These are phyloP conservation scores for Heliangelus exortis DNA, from an alignment of 2,797 vertebrate genomes.

Conservation along the genomic window DNA sequence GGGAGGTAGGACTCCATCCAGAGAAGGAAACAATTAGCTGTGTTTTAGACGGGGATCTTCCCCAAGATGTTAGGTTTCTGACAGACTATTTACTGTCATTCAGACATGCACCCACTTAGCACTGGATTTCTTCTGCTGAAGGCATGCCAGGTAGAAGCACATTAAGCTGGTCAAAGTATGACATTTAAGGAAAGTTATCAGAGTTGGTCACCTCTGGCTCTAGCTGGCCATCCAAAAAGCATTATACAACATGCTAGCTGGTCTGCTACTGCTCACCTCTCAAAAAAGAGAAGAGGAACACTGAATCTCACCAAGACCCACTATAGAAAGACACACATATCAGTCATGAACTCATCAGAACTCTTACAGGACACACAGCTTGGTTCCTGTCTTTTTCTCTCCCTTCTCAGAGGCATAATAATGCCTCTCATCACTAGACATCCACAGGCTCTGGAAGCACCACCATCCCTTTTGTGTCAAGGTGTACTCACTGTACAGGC, in stretches of 20 bases:
- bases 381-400: neutral
- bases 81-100: neutral
- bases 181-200: no score
- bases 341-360: neutral
- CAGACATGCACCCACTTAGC: no score
- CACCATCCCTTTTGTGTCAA: neutral
- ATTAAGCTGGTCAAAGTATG: no score
- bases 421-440: fast-evolving
- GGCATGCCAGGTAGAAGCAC: no score
- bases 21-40: neutral
- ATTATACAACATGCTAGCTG: no score
- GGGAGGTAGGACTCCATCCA: neutral
- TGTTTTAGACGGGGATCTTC: neutral
- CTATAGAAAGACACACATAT: neutral
- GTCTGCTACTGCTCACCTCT: neutral
- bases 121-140: no score
- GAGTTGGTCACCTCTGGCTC: no score
- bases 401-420: neutral
- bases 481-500: neutral
- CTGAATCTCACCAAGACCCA: fast-evolving
- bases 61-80: neutral
- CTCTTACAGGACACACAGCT: neutral
- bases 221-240: no score
- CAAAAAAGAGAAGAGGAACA: neutral
- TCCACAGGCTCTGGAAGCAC: neutral